These are phyloP conservation scores for Orchesellides sinensis DNA, from an alignment of 2,888 invertebrate genomes.

Conservation along the genomic window DNA sequence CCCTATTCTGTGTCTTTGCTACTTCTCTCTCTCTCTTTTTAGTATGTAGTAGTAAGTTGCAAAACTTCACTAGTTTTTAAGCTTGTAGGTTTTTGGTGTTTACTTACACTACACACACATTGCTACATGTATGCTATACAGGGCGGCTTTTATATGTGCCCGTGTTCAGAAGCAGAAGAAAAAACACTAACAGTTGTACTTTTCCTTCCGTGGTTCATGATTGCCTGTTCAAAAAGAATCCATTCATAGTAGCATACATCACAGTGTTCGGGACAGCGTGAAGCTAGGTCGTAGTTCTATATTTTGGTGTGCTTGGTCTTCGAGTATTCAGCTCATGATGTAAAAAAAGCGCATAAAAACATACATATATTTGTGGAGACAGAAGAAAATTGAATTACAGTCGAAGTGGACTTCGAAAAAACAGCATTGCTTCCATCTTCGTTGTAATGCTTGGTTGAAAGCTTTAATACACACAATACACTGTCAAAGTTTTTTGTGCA, in stretches of 20 bases:
- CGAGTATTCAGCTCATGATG: conserved; percentile 23
- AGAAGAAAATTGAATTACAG: conserved; percentile 16
- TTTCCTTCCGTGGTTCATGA: conserved; percentile 52
- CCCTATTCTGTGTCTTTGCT: conserved; percentile 35
- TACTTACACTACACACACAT: conserved; percentile 35
- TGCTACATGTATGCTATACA: conserved; percentile 23
- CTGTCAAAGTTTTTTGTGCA: too few relatives aligned
- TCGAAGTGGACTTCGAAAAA: too few relatives aligned
- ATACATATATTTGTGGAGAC: neutral
- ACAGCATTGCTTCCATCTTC: too few relatives aligned
- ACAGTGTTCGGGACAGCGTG: conserved; percentile 37
- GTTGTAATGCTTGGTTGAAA: too few relatives aligned
- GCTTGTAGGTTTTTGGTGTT: conserved; percentile 42
- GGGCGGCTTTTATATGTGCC: conserved; percentile 27
- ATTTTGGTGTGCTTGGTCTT: conserved; percentile 5
- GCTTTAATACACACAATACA: too few relatives aligned
- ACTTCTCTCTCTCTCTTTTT: too few relatives aligned
- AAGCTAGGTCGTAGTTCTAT: conserved; percentile 25
- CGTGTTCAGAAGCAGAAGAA: conserved; percentile 33
- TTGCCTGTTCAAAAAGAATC: conserved; percentile 44
- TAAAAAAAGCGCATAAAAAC: conserved; percentile 22
- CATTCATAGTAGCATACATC: conserved; percentile 47
- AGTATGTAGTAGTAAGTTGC: conserved; percentile 27
- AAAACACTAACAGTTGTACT: conserved; percentile 36
- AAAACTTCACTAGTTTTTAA: neutral